Base-by-base conservation (phyloP, 2,113 vertebrate genomes). In the Cyprinodon brontotheroides region DNA sequence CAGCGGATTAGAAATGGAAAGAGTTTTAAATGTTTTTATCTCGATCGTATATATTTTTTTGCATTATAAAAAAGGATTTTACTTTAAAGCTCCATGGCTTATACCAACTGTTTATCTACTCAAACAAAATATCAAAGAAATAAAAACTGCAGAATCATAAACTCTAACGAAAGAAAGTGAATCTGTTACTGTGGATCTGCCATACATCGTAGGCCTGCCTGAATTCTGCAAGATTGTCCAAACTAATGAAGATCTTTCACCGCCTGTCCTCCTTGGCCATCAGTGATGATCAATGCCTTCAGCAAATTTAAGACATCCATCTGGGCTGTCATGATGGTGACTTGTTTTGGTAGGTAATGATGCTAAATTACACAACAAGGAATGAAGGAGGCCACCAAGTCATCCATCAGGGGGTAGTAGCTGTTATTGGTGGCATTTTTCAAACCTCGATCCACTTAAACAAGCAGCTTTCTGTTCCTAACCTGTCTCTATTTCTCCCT, bases 261-360 rank as follows among this genome's bases (percentile, higher is more conserved):
- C 36, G 64, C 40, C 71, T 71, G 75, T 85, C 91, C 83, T 40
- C 84, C 82, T 48, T 77, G 47, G 41, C 73, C 3, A 17, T 60
- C 69, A 91, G 80, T 76, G 77, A 89, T 87, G 88, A 91, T 89
- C 64, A 59, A 88, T 88, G 50, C 71, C 85, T 79, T 66, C 47
- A 29, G 65, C 41, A 61, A 63, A 80, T 47, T 47, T 60, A 65
- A 69, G 77, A 84, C 85, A 89, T 90, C 82, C 70, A 78, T 87
- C 85, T 72, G 68, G 43, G 66, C 66, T 85, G 81, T 79, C 65
- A 59, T 15, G 2, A 48, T 39, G 70, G 74, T 75, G 86, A 86
- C 83, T 84, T 88, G 81, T 91, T 91, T 92, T 91, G 75, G 81
- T 72, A 79, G 82, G 87, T 92, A 90, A 93, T 89, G 88, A 92